A percentile compares a stretch with the other conserved stretches of the same genome.
phyloP scores from a whole-genome alignment of 1,140 invertebrate species.

The Cydia splendana region DNA sequence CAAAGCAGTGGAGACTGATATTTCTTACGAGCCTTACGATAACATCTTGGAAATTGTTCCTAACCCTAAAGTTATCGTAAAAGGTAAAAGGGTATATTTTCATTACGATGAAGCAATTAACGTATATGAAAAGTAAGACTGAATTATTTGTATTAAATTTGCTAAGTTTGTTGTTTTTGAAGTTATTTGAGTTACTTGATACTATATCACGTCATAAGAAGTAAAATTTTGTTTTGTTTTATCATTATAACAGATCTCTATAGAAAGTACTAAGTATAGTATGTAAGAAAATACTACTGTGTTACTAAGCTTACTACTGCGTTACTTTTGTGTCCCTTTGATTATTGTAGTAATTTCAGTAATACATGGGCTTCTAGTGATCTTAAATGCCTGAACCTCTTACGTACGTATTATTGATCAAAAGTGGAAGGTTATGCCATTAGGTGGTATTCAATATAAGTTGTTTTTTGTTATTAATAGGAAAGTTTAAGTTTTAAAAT shows the following conservation, averaged over 20 bases:
- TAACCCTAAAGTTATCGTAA: slow-evolving; percentile 19
- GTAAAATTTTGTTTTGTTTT: neutral
- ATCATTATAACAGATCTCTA: slow-evolving; percentile 4
- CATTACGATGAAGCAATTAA: slow-evolving; percentile 25
- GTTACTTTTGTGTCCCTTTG: neutral
- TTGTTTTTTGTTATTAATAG: slow-evolving; percentile 19
- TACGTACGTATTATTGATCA: neutral
- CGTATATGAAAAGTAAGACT: slow-evolving; percentile 33
- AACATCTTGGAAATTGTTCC: slow-evolving; percentile 34
- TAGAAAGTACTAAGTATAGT: neutral
- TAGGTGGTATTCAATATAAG: neutral
- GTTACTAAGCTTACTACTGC: slow-evolving; percentile 1
- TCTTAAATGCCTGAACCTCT: neutral
- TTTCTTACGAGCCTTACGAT: slow-evolving; percentile 32
- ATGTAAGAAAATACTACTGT: slow-evolving; percentile 4
- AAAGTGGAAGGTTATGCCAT: no score
- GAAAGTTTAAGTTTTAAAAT: slow-evolving; percentile 4
- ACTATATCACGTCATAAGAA: neutral
- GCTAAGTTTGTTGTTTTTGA: neutral
- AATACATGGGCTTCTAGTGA: neutral
- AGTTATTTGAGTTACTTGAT: neutral
- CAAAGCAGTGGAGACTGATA: slow-evolving; percentile 35
- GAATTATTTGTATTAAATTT: slow-evolving; percentile 12
- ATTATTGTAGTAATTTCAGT: slow-evolving; percentile 1
- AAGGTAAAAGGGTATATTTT: slow-evolving; percentile 33